These are phyloP conservation scores for Catharus bicknelli DNA, from an alignment of 2,113 vertebrate genomes.

Conservation along the genomic window DNA sequence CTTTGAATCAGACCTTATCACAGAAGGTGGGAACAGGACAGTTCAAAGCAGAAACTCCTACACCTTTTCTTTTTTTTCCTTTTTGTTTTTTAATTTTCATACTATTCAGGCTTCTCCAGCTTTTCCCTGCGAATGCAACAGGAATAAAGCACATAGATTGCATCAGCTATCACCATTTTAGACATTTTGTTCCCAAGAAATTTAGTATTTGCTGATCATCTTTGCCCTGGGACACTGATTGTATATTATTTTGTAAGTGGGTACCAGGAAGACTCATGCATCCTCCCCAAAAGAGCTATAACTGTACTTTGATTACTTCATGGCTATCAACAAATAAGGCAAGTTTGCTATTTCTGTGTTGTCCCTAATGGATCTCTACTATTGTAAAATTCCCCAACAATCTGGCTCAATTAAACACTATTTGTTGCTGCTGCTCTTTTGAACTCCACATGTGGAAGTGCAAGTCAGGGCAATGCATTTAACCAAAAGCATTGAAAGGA, in stretches of 20 bases:
- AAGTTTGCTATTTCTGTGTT: background rate
- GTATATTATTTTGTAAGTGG: background rate
- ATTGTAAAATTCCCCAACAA: background rate
- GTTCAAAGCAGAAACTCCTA: background rate
- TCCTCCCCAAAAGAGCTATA: background rate
- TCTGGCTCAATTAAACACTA: conserved; percentile 8
- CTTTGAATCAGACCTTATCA: conserved; percentile 1
- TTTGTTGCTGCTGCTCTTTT: background rate
- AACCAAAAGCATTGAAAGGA: background rate
- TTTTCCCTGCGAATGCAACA: background rate
- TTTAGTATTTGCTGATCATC: background rate
- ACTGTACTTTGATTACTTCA: background rate
- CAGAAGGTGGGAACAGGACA: background rate
- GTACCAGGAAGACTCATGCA: background rate
- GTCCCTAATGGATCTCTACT: background rate
- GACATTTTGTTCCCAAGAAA: background rate
- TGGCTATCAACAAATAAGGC: background rate
- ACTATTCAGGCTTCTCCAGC: background rate
- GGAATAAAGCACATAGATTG: background rate
- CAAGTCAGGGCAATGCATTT: background rate
- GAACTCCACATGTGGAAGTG: background rate
- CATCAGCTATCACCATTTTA: background rate
- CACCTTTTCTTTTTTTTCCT: background rate
- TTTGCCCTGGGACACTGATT: background rate
- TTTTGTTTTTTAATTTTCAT: background rate